Conservation (phyloP, 1,140 invertebrate genomes). For the Leptopilina boulardi region DNA sequence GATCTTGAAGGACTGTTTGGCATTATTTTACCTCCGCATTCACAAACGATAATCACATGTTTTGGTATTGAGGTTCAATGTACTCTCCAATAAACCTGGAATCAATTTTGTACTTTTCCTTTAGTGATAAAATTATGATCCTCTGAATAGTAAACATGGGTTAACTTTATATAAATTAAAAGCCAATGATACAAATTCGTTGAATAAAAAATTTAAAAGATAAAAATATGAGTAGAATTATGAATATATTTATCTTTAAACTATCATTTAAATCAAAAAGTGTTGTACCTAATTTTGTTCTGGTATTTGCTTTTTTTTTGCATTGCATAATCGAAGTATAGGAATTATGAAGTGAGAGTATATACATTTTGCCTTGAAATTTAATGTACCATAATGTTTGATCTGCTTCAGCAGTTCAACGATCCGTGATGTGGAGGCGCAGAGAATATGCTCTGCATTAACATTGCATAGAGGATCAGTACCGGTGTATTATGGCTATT, state of each 20-base stretch:
- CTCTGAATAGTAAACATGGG: not conserved
- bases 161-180: too few species aligned
- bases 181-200: too few species aligned
- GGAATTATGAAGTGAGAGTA: conserved; percentile 18
- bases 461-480: not conserved
- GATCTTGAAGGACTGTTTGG: conserved; percentile 14
- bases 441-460: conserved; percentile 16
- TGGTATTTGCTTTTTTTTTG: not conserved
- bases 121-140: too few species aligned
- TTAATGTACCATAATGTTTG: conserved; percentile 32
- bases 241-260: too few species aligned
- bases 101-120: not conserved
- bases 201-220: too few species aligned
- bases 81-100: not conserved
- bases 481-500: not conserved
- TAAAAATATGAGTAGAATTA: too few species aligned
- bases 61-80: conserved; percentile 14
- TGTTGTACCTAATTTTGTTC: not conserved
- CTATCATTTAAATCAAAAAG: too few species aligned
- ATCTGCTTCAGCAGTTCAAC: conserved; percentile 27
- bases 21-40: conserved; percentile 8
- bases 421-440: conserved; percentile 11
- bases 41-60: conserved; percentile 18
- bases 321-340: conserved; percentile 2
- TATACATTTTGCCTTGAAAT: conserved; percentile 20